Evolutionary conservation across 2,113 vertebrate species (phyloP), one percentile per base, ranked within the genome.

Genomic region (Otocyon megalotis): DNA sequence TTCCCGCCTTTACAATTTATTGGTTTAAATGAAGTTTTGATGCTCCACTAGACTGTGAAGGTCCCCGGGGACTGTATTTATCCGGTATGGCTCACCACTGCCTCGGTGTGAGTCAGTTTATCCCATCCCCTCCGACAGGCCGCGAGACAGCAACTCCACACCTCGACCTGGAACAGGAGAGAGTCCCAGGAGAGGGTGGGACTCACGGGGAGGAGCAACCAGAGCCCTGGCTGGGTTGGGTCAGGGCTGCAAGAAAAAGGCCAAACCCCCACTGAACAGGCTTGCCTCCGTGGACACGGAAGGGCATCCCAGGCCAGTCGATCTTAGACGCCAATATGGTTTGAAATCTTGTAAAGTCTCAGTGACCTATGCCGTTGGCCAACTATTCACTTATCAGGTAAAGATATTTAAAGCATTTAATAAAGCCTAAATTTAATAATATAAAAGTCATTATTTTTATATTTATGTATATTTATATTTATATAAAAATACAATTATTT

Each of bases 1-100:
- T 63, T 19, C 84, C 48, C 26, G 67, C 84, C 63, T 58, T 96
- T 22, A 80, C 53, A 62, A 58, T 93, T 95, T 90, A 62, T 87
- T 50, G 22, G 76, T 67, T 81, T 93, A 67, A 93, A 79, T 97
- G 96, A 95, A 94, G 69, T 37, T 93, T 94, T 95, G 94, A 83
- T 87, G 93, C 53, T 60, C 67, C 26, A 84, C 82, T 95, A 84
- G 93, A 86, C 95, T 63, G 69, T 26, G 20, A 79, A 91, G 50
- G n/a, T 53, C 82, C 79, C 72, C 19, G 53, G 74, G 58, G 67
- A 80, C n/a, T 28, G 26, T 63, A 3, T 95, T 84, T 72, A 58
- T 89, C 79, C 14, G 35, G n/a, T 62, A 26, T 71, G 76, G 37
- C 87, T 92, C 37, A 0, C 71, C 37, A 53, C 85, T 50, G 35